A percentile compares a stretch with the other conserved stretches of the same genome.
phyloP scores from a whole-genome alignment of 92 coral and sea anemone species.

The Montipora capitata region DNA sequence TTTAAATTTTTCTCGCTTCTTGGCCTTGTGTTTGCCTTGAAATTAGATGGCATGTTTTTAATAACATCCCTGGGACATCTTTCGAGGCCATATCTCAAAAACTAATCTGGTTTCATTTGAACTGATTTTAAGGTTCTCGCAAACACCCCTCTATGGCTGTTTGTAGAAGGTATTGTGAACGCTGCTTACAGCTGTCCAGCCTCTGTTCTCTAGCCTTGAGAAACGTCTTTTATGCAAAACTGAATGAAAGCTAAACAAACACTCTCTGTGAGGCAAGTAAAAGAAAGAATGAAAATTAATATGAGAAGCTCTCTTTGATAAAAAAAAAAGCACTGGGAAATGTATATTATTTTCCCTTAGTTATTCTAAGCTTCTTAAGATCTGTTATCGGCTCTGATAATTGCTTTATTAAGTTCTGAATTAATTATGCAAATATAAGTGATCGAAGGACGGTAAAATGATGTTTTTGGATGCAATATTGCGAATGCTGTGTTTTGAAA shows the following conservation, averaged over 20 bases:
- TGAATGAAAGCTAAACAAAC: constrained; percentile 65
- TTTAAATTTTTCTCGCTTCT: constrained; percentile 3
- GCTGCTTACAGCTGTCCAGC: constrained; percentile 78
- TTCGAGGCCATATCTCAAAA: constrained; percentile 73
- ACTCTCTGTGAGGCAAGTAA: constrained; percentile 47
- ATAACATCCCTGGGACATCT: constrained; percentile 65
- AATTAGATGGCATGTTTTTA: constrained; percentile 45
- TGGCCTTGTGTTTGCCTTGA: constrained; percentile 24
- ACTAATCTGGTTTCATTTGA: constrained; percentile 81
- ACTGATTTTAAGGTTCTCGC: constrained; percentile 33
- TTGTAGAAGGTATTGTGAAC: constrained; percentile 79
- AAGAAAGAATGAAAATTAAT: constrained; percentile 68
- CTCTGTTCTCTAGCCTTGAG: constrained; percentile 43
- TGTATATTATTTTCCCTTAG: constrained; percentile 12
- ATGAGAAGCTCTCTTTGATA: background rate
- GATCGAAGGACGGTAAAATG: constrained; percentile 6
- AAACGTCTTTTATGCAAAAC: constrained; percentile 46
- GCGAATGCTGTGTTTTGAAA: constrained; percentile 37
- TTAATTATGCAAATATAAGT: constrained; percentile 88
- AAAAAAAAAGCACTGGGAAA: constrained; percentile 12
- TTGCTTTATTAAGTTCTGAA: constrained; percentile 87
- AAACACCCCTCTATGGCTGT: constrained; percentile 73
- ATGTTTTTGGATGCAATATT: constrained; percentile 16
- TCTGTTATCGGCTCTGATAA: constrained; percentile 84
- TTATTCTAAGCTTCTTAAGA: constrained; percentile 54